Conservation (phyloP, 2,888 invertebrate genomes). For the Sialis lutaria region DNA sequence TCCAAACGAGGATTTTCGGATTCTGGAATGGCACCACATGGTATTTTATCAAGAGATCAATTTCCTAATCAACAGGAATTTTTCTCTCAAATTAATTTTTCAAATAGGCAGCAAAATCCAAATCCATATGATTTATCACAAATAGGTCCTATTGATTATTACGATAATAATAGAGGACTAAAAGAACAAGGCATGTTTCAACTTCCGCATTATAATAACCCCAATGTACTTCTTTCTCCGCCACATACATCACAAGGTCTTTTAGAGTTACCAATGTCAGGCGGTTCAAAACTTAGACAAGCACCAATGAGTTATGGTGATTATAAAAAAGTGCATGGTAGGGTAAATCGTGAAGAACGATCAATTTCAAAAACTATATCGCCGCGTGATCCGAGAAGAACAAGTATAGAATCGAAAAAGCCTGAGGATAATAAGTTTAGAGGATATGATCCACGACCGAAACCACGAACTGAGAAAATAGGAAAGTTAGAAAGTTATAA, state of each 20-base stretch:
- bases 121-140: not conserved
- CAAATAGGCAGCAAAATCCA: not conserved
- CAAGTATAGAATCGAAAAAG: not conserved
- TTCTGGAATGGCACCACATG: not conserved
- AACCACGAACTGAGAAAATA: constrained; percentile 15
- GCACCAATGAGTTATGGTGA: too few species aligned
- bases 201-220: too few species aligned
- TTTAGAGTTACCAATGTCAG: too few species aligned
- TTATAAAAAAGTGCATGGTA: not conserved
- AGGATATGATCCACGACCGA: constrained; percentile 8
- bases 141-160: constrained; percentile 2
- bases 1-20: not conserved
- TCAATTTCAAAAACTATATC: constrained; percentile 8
- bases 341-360: not conserved
- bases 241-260: too few species aligned
- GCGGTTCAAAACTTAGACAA: too few species aligned
- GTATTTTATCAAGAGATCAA: not conserved
- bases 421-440: constrained; percentile 7
- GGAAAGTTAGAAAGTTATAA: constrained; percentile 32
- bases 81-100: not conserved
- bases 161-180: not conserved
- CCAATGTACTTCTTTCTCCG: too few species aligned
- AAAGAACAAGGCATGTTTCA: too few species aligned
- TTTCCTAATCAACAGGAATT: not conserved
- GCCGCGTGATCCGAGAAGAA: constrained; percentile 14